Evolutionary conservation across 2,888 invertebrate genomes (phyloP).

Genomic region (Caenorhabditis parvicauda): DNA sequence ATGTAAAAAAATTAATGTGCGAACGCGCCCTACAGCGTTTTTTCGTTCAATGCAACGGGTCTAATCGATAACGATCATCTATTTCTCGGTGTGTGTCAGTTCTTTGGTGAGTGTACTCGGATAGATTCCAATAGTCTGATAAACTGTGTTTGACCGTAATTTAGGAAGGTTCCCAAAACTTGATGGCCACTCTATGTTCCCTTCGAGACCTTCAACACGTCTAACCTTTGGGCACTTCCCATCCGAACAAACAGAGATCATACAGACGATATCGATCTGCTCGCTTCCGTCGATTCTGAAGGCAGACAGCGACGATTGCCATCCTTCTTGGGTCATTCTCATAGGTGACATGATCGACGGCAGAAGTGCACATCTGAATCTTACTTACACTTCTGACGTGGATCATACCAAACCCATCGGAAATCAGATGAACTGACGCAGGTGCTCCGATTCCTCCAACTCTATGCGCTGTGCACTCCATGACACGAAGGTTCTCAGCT

Average conservation of each 20-base stretch:
- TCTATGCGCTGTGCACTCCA: constrained; percentile 58
- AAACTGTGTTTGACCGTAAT: background rate
- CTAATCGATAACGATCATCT: too few species aligned
- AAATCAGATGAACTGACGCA: constrained; percentile 50
- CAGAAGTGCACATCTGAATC: constrained; percentile 49
- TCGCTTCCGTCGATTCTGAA: constrained; percentile 60
- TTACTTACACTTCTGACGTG: background rate
- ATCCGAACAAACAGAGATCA: constrained; percentile 27
- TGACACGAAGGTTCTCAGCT: constrained; percentile 45
- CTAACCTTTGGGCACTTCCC: constrained; percentile 23
- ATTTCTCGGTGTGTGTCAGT: too few species aligned
- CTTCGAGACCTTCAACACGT: background rate
- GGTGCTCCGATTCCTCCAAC: constrained; percentile 51
- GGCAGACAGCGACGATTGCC: constrained; percentile 57
- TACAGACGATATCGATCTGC: constrained; percentile 42
- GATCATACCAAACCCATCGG: constrained; percentile 38
- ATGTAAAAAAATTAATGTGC: too few species aligned
- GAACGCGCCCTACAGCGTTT: too few species aligned
- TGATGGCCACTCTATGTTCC: constrained; percentile 1
- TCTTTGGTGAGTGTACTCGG: too few species aligned
- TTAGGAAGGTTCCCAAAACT: constrained; percentile 9
- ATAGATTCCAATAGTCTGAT: background rate
- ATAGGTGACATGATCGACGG: constrained; percentile 58
- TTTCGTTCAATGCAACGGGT: too few species aligned
- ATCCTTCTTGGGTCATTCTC: constrained; percentile 30